These are phyloP conservation scores for Chrysolina americana DNA, from an alignment of 2,888 invertebrate species.

Conservation along the genomic window DNA sequence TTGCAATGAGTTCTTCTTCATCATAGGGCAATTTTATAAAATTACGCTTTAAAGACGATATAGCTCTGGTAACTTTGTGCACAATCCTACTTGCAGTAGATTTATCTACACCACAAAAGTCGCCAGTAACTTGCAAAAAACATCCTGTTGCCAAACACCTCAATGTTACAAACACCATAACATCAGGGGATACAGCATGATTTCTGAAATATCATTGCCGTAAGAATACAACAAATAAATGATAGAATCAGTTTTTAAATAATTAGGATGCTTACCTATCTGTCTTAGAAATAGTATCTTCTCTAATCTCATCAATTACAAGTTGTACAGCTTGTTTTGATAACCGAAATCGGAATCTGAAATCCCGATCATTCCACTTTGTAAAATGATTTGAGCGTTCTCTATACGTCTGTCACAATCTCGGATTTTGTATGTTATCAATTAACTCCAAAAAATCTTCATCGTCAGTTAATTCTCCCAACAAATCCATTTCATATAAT, in stretches of 20 bases:
- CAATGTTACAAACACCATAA: neutral
- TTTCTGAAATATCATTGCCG: neutral
- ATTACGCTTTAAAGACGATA: neutral
- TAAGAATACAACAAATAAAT: neutral
- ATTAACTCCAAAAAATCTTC: conserved; percentile 21
- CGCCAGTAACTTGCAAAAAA: conserved; percentile 1
- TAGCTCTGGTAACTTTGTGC: conserved; percentile 22
- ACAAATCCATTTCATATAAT: conserved; percentile 9
- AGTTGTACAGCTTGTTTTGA: conserved; percentile 23
- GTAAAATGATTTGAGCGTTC: conserved; percentile 13
- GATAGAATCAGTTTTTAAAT: conserved; percentile 7
- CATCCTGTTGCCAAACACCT: neutral
- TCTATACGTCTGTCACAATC: conserved; percentile 13
- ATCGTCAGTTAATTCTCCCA: conserved; percentile 22
- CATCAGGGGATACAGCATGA: neutral
- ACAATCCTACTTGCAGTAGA: conserved; percentile 22
- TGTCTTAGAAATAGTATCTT: conserved; percentile 19
- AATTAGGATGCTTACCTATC: conserved; percentile 15
- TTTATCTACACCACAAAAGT: conserved; percentile 29
- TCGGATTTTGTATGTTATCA: conserved; percentile 9
- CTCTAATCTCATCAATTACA: conserved; percentile 21
- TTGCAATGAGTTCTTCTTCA: conserved; percentile 18
- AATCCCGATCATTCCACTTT: conserved; percentile 20
- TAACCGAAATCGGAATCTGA: conserved; percentile 16
- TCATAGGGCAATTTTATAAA: conserved; percentile 20